Evolutionary conservation across 2,797 vertebrate genomes (phyloP), one percentile per base, ranked within the genome.

Genomic region (Poeciliopsis paucimaculata): DNA sequence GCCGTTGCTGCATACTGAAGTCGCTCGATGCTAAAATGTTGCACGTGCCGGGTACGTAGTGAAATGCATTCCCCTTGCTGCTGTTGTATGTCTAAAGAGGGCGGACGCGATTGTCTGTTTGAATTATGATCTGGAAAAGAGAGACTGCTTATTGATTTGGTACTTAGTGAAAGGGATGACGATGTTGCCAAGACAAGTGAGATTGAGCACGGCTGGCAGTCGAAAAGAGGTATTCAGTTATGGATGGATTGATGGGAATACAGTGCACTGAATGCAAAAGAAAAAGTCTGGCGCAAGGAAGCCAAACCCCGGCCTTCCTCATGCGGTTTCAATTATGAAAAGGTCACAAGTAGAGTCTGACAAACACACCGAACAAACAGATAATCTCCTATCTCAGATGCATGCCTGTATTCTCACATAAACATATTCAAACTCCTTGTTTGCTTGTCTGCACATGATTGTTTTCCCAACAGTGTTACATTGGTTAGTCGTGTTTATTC

Each of bases 401-500:
- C 77, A 64, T 18, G 73, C 3, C 74, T 73, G 87, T 74, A 57
- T 80, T 84, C 77, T 47, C 75, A 83, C 68, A 57, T n/a, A 84
- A 89, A 90, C 84, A 77, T 87, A 90, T 91, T 90, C 88, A 83
- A 57, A 70, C 80, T 85, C 82, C 28, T 81, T 45, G 82, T 88
- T 88, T 92, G 91, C 85, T 88, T 91, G 84, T 88, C 82, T 77
- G 80, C 31, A 57, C 81, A 83, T 89, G 80, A 88, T 86, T 88
- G 85, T 93, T 84, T 87, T 78, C 79, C 10, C 39, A 81, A 85
- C 86, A 86, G 82, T 79, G 83, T 84, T 85, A 79, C 88, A 91
- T 93, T 90, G 89, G 90, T 86, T 86, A 78, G 73, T 78, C 84
- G 88, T 88, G 90, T 93, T 95, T 93, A 92, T 84, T 90, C 75